These are phyloP conservation scores for Pangasius mekongensis DNA, from an alignment of 2,797 vertebrate species.

Conservation along the genomic window DNA sequence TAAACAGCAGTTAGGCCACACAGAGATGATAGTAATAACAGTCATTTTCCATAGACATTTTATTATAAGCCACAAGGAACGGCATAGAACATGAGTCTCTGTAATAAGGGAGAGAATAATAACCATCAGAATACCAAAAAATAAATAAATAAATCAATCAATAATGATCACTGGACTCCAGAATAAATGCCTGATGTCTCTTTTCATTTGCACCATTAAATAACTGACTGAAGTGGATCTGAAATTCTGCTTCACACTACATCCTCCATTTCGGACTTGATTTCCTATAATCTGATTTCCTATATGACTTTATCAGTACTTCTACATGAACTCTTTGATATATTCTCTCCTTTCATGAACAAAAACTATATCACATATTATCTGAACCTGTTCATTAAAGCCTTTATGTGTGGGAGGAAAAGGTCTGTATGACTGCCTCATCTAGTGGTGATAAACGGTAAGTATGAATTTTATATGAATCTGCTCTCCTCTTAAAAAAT, in stretches of 20 bases:
- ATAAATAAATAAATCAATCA: not conserved
- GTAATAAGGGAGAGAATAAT: constrained; percentile 6
- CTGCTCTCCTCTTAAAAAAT: not conserved
- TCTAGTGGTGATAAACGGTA: constrained; percentile 45
- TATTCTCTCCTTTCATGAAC: not conserved
- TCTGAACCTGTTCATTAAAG: constrained; percentile 1
- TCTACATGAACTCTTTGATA: not conserved
- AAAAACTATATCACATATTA: not conserved
- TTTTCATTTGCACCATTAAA: not conserved
- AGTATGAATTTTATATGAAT: not conserved
- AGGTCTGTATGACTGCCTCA: constrained; percentile 30
- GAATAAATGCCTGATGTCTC: not conserved
- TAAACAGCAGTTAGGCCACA: constrained; percentile 44
- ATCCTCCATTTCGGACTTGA: not conserved
- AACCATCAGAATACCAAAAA: not conserved
- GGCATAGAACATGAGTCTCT: not conserved
- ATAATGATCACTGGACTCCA: not conserved
- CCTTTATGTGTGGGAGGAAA: not conserved
- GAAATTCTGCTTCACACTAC: not conserved
- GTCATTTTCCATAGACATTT: constrained; percentile 26
- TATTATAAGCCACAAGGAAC: constrained; percentile 16
- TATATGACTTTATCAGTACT: not conserved
- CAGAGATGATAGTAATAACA: constrained; percentile 13
- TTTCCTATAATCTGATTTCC: not conserved
- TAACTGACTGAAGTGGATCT: not conserved